Evolutionary conservation across 1,140 invertebrate genomes (phyloP).

Genomic region (Harlomillsia oculata): DNA sequence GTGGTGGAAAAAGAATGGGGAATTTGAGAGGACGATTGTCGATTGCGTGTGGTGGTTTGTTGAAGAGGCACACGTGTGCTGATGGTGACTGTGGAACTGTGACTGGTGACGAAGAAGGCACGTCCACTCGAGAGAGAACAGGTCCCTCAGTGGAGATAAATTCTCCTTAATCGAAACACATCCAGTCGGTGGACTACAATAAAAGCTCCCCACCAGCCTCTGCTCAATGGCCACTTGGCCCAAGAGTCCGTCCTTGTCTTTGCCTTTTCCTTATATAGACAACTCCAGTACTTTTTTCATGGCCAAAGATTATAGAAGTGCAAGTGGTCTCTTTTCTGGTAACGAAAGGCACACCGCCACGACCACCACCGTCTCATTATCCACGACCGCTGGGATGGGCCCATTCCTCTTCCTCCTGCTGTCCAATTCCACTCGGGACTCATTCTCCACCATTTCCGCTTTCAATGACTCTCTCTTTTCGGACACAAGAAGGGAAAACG

Average conservation of each 20-base stretch:
- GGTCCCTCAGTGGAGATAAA: conserved; percentile 35
- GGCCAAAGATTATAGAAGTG: too few relatives aligned
- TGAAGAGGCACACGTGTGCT: background rate
- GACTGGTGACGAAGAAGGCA: background rate
- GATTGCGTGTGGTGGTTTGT: background rate
- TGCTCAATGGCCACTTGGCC: conserved; percentile 17
- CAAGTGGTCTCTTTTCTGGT: too few relatives aligned
- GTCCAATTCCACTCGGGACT: conserved; percentile 33
- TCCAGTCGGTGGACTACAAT: conserved; percentile 30
- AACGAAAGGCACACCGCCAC: too few relatives aligned
- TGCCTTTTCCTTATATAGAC: background rate
- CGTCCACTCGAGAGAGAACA: background rate
- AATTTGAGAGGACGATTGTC: background rate
- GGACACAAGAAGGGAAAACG: conserved; percentile 30
- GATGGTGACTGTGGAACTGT: background rate
- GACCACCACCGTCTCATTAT: conserved; percentile 28
- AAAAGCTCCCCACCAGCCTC: conserved; percentile 33
- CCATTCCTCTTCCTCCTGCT: conserved; percentile 28
- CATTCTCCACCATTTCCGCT: conserved; percentile 35
- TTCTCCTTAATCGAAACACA: conserved; percentile 37
- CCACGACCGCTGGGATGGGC: conserved; percentile 27
- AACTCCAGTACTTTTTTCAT: background rate
- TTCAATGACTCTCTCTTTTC: conserved; percentile 35
- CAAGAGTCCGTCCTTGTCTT: background rate
- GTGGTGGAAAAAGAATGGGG: background rate